Base-by-base conservation (phyloP, 2,888 invertebrate species). In the Lacanobia oleracea region DNA sequence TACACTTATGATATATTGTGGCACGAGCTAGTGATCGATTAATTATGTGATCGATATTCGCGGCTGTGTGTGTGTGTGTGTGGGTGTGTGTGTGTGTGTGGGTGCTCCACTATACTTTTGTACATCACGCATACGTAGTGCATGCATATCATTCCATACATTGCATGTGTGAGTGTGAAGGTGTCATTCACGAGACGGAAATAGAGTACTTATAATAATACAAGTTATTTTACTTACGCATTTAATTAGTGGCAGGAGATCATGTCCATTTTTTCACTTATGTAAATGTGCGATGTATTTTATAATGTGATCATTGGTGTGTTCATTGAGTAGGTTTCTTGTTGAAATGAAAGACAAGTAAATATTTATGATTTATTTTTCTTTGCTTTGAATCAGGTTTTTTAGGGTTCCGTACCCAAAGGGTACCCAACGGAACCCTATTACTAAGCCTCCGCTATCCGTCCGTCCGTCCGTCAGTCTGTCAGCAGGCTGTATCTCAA, bases 1-100 rank as follows among this genome's bases (percentile, higher is more conserved):
- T 75, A 72, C 61, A 71, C 68, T 77, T 77, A 77, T 77, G 75
- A 79, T 75, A 75, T 78, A 75, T 72, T 77, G 72, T 77, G 54
- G 59, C 62, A 63, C 54, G 37, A 61, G 53, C 48, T 67, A 71
- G 16, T 61, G 40, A 74, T 72, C 76, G 82, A 76, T 74, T 69
- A 54, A 81, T 75, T 73, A 64, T 45, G 23, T 67, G 72, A 85
- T 81, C 71, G 64, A 73, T 80, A 81, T 81, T 68, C n/a, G 66
- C 63, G 63, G n/a, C 48, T 48, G 56, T 64, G n/a, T n/a, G n/a
- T 60, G 67, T n/a, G 56, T 8, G 4, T 54, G 9, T 2, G 14
- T 27, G 59, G 18, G 33, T 62, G 62, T 64, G 57, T 4, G 23
- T 43, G 62, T 23, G 27, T 61, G 72, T 56, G 72, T 53, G 33